Percentiles rank a stretch among this genome's conserved stretches.
Conservation (phyloP, 2,888 invertebrate genomes). For the Ormia ochracea region DNA sequence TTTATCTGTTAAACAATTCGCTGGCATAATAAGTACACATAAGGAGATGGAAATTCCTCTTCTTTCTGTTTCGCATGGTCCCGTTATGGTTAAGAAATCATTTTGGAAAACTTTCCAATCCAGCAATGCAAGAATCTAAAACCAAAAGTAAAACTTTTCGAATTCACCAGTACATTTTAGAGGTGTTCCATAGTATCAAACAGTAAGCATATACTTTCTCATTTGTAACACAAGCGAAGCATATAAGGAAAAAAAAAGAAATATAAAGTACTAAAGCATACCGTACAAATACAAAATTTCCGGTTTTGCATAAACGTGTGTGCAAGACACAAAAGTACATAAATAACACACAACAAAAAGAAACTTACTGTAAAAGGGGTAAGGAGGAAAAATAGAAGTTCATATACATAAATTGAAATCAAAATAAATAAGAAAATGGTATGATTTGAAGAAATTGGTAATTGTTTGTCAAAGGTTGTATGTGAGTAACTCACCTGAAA, state of each 20-base stretch:
- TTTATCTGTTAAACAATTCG: too few relatives aligned
- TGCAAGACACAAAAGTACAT: constrained; percentile 22
- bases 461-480: constrained; percentile 5
- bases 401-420: constrained; percentile 38
- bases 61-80: too few relatives aligned
- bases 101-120: too few relatives aligned
- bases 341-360: background rate
- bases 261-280: too few relatives aligned
- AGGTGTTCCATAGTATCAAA: too few relatives aligned
- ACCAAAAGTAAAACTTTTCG: too few relatives aligned
- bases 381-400: background rate
- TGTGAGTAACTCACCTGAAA: constrained; percentile 50
- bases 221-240: constrained; percentile 22
- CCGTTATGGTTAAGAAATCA: too few relatives aligned
- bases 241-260: constrained; percentile 17
- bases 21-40: too few relatives aligned
- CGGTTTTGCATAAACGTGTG: constrained; percentile 36
- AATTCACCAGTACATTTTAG: too few relatives aligned
- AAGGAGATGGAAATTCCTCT: too few relatives aligned
- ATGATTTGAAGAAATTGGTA: background rate
- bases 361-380: background rate
- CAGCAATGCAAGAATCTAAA: too few relatives aligned
- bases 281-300: constrained; percentile 39
- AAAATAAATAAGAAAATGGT: constrained; percentile 20
- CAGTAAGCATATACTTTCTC: constrained; percentile 36